These are phyloP conservation scores for Bryconaethiops microstoma DNA, from an alignment of 2,797 vertebrate species.

Conservation along the genomic window DNA sequence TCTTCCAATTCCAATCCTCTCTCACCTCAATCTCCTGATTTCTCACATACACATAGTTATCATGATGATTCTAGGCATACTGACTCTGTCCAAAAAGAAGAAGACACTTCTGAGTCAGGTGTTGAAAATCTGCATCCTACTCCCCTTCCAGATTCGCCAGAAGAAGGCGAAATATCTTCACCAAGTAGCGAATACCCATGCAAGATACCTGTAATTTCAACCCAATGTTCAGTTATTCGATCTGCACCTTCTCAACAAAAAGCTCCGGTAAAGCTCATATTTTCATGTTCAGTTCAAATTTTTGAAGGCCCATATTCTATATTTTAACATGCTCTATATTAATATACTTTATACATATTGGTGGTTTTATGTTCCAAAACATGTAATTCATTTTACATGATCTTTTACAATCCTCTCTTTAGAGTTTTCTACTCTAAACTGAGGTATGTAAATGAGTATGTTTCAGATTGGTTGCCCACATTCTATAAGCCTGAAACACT, in stretches of 20 bases:
- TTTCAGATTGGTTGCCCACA: too few relatives aligned
- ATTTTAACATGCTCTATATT: too few relatives aligned
- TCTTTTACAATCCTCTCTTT: too few relatives aligned
- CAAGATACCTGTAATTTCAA: conserved; percentile 36
- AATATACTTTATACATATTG: too few relatives aligned
- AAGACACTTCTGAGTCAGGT: conserved; percentile 46
- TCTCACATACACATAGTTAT: conserved; percentile 60
- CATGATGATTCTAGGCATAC: not conserved
- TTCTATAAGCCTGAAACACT: too few relatives aligned
- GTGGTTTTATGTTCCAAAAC: too few relatives aligned
- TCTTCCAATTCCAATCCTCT: conserved; percentile 57
- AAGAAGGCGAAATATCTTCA: conserved; percentile 69
- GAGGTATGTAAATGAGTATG: too few relatives aligned
- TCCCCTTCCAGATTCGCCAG: conserved; percentile 77
- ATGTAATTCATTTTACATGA: too few relatives aligned
- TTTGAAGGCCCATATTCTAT: not conserved
- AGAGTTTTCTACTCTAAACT: too few relatives aligned
- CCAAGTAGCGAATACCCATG: not conserved
- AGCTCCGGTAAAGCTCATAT: not conserved
- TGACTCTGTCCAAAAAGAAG: conserved; percentile 5
- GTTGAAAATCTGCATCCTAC: conserved; percentile 78
- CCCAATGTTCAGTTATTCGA: not conserved
- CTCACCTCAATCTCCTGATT: conserved; percentile 57
- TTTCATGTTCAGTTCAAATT: not conserved
- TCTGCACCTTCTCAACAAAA: not conserved